Percentiles rank a stretch among this genome's conserved stretches.
Conservation (phyloP, 2,797 vertebrate species). For the Tokudaia muenninki region DNA sequence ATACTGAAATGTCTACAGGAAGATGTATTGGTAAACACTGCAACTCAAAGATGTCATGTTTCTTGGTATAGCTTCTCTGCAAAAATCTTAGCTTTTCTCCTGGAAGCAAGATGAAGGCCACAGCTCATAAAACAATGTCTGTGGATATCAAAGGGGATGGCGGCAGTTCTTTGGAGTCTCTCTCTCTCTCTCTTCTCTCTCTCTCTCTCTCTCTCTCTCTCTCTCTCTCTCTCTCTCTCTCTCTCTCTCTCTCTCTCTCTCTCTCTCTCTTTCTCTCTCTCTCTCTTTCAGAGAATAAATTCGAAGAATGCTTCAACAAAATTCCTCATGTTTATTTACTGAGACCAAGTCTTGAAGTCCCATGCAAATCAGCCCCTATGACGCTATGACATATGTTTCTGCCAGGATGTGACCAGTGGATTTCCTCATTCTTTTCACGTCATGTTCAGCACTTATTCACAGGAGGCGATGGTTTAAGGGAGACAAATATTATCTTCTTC, state of each 20-base stretch:
- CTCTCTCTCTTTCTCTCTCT: not conserved
- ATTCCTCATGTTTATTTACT: slow-evolving; percentile 13
- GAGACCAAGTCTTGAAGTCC: not conserved
- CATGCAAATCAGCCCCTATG: not conserved
- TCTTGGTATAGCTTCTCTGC: slow-evolving; percentile 2
- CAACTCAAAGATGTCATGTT: not conserved
- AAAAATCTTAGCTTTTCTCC: not conserved
- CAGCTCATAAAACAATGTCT: not conserved
- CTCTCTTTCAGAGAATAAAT: not conserved
- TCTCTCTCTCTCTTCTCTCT: not conserved
- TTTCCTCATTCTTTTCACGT: not conserved
- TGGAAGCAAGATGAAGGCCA: not conserved
- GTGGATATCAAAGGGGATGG: not conserved
- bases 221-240: too few species aligned
- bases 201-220: too few species aligned
- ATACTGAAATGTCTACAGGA: not conserved
- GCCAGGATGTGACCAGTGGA: not conserved
- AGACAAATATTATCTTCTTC: not conserved
- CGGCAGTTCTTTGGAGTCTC: not conserved
- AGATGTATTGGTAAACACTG: not conserved
- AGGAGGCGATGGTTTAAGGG: not conserved
- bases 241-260: not conserved
- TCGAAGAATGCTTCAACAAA: not conserved
- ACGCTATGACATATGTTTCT: not conserved
- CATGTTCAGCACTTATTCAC: not conserved